Conservation (phyloP, 2,888 invertebrate genomes). For the Cordilura impudica region DNA sequence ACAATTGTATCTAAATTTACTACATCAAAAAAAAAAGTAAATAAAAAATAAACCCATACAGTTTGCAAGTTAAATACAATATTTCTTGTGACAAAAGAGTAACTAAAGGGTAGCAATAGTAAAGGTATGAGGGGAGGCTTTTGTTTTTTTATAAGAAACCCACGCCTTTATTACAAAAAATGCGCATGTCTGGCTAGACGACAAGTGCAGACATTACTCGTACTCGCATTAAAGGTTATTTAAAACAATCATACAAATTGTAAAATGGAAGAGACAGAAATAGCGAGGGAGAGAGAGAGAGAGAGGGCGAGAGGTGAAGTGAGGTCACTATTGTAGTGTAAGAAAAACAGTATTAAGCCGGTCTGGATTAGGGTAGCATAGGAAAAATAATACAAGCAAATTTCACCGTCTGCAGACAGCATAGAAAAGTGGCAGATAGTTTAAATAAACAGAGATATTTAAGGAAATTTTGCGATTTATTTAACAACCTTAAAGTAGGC, state of each 20-base stretch:
- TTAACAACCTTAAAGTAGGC: neutral
- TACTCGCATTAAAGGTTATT: neutral
- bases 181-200: conserved; percentile 41
- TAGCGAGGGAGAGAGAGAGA: neutral
- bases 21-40: no score
- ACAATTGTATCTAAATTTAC: no score
- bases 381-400: conserved; percentile 7
- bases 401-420: neutral
- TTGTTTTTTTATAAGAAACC: neutral
- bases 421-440: neutral
- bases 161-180: conserved; percentile 22
- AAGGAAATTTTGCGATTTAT: neutral
- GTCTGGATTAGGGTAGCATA: conserved; percentile 46
- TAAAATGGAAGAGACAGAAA: neutral
- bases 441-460: neutral
- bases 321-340: neutral
- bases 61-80: no score
- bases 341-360: neutral
- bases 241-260: neutral
- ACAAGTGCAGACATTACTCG: conserved; percentile 21
- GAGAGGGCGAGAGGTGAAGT: neutral
- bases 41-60: no score
- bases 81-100: no score
- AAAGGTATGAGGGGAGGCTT: neutral
- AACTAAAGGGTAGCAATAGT: no score